Evolutionary conservation across 2,113 vertebrate genomes (phyloP).

Genomic region (Etheostoma spectabile): DNA sequence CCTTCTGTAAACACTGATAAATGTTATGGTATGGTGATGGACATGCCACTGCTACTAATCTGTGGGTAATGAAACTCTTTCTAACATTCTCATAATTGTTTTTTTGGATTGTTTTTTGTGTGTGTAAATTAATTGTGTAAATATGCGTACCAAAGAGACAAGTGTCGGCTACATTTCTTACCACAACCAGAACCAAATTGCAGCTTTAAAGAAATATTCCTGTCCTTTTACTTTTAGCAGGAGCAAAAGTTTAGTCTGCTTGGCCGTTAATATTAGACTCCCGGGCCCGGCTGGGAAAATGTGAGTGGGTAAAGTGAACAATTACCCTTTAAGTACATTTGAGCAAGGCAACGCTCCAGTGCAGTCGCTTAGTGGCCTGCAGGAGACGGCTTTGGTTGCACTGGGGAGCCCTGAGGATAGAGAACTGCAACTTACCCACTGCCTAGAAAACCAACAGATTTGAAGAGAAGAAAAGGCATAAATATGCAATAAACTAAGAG

Average conservation of each 20-base stretch:
- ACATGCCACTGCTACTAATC: too few relatives aligned
- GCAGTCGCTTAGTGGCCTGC: conserved; percentile 10
- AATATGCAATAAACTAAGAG: background rate
- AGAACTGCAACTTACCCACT: background rate
- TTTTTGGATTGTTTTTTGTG: too few relatives aligned
- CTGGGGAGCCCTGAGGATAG: conserved; percentile 14
- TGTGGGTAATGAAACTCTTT: too few relatives aligned
- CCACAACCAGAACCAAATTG: background rate
- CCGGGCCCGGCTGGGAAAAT: background rate
- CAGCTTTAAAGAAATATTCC: too few relatives aligned
- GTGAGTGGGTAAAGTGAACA: conserved; percentile 14
- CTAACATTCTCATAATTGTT: too few relatives aligned
- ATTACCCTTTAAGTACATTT: conserved; percentile 29
- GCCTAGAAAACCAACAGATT: conserved; percentile 21
- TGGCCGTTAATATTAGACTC: conserved; percentile 3
- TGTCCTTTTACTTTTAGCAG: conserved; percentile 2
- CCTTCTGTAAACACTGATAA: background rate
- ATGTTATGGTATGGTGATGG: too few relatives aligned
- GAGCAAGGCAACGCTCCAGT: background rate
- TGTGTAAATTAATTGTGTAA: background rate
- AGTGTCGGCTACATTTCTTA: background rate
- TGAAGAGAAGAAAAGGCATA: background rate
- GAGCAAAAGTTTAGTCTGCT: background rate
- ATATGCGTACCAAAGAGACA: background rate
- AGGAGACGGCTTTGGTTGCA: background rate